Evolutionary conservation across 2,888 invertebrate species (phyloP), one percentile per base, ranked within the genome.

Genomic region (Perithous albicinctus): DNA sequence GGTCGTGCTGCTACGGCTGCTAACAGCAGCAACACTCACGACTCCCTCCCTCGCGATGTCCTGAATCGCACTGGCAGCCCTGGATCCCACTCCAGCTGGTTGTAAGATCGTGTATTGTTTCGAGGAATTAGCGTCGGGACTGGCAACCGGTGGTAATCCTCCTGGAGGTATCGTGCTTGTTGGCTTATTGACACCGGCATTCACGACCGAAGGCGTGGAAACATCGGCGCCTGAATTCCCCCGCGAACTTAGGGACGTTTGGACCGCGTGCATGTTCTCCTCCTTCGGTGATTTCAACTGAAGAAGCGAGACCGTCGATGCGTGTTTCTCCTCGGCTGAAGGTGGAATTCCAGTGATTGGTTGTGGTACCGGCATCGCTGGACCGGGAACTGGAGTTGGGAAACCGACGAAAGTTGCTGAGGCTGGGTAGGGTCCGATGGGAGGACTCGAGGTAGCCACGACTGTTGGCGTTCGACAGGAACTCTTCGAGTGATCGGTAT

Each of bases 91-190:
- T 35, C 96, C 96, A 10, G 97, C 97, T 0, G 97, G 97, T 93
- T 97, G 97, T 84, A 97, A 94, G 86, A 97, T 97, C 81, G 97
- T 97, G 91, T 97, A 97, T 92, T 97, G 97, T 93, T 97, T 97
- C 81, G 95, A 95, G 8, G 93, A 94, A 88, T 86, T 91, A 88
- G 89, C 90, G 90, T 94, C 86, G 91, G 94, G 91, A 74, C 91
- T 89, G 90, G 94, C 87, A 90, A 94, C 91, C 56, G 91, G 89
- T 2, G 92, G 86, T 3, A 91, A 72, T 88, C 93, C 86, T 20
- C 85, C 80, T 6, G 85, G 67, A 2, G 90, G 85, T 61, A 86
- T 88, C 41, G 89, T 89, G 54, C 70, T 87, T 12, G 74, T 80
- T 54, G 80, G 56, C 80, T 85, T 77, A 84, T 84, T 61, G 64